phyloP scores from a whole-genome alignment of 1,140 invertebrate genomes.

The Drosophila lacteicornis region DNA sequence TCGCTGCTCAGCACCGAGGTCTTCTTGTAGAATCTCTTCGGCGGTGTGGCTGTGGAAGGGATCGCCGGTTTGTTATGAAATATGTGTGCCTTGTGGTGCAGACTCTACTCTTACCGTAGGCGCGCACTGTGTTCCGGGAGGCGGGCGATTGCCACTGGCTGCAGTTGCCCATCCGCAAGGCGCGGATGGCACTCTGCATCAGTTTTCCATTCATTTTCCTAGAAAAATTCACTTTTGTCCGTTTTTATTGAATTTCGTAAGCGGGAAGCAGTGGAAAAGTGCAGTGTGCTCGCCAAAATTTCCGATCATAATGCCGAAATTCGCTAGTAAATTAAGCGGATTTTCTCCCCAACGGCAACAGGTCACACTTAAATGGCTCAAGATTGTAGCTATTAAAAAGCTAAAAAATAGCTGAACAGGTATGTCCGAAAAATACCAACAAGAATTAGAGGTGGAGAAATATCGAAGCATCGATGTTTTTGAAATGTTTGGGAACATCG shows the following conservation, averaged over 20 bases:
- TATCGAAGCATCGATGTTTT: too few relatives aligned
- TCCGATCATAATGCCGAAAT: too few relatives aligned
- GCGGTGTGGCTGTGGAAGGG: conserved; percentile 79
- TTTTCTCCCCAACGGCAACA: too few relatives aligned
- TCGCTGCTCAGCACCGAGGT: conserved; percentile 88
- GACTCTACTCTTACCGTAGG: conserved; percentile 50
- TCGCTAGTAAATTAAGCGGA: too few relatives aligned
- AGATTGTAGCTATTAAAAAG: too few relatives aligned
- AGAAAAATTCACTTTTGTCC: not conserved
- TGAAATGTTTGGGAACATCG: too few relatives aligned
- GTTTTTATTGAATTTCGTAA: conserved; percentile 4
- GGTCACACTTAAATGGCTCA: too few relatives aligned
- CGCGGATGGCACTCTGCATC: conserved; percentile 31
- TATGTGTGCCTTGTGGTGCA: not conserved
- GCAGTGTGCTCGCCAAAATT: too few relatives aligned
- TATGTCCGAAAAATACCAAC: too few relatives aligned
- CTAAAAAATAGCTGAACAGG: too few relatives aligned
- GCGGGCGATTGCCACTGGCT: conserved; percentile 14
- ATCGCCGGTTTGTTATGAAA: conserved; percentile 66
- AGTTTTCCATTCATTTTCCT: conserved; percentile 45
- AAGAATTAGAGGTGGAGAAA: too few relatives aligned
- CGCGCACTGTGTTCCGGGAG: conserved; percentile 24
- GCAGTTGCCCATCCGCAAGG: conserved; percentile 23
- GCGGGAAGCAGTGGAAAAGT: not conserved
- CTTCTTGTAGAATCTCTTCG: conserved; percentile 90